Evolutionary conservation across 2,113 vertebrate genomes (phyloP).

Genomic region (Lepus americanus): DNA sequence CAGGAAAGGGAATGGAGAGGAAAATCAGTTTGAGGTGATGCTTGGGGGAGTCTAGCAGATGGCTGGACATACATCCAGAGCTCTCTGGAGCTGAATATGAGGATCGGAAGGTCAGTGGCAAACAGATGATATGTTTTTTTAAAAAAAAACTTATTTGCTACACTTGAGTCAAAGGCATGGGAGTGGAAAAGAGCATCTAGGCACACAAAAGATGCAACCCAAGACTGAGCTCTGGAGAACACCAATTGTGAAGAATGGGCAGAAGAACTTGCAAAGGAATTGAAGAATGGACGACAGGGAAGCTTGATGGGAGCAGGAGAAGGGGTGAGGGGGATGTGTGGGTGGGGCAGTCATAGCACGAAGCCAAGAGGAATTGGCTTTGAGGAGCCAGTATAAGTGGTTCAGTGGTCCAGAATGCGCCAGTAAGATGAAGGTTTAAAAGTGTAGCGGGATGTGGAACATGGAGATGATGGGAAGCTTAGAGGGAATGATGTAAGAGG

Average conservation of each 20-base stretch:
- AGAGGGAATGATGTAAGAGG: neutral
- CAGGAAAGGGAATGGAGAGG: neutral
- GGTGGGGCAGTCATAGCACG: neutral
- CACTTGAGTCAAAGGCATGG: neutral
- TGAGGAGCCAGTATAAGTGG: neutral
- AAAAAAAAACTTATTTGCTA: neutral
- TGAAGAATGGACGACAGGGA: neutral
- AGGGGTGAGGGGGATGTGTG: no score
- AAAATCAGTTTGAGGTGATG: slow-evolving; percentile 25
- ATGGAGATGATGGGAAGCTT: neutral
- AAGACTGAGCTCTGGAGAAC: neutral
- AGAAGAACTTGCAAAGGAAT: neutral
- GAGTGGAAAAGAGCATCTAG: neutral
- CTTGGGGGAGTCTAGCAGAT: neutral
- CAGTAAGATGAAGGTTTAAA: neutral
- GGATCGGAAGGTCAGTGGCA: neutral
- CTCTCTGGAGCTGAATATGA: neutral
- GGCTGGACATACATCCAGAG: neutral
- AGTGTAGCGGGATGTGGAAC: neutral
- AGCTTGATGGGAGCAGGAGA: neutral
- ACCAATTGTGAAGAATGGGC: neutral
- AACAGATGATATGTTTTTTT: neutral
- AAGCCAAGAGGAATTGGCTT: neutral
- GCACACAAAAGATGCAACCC: neutral
- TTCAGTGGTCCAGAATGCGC: neutral